phyloP scores from a whole-genome alignment of 2,888 invertebrate genomes.

The Agrochola litura region DNA sequence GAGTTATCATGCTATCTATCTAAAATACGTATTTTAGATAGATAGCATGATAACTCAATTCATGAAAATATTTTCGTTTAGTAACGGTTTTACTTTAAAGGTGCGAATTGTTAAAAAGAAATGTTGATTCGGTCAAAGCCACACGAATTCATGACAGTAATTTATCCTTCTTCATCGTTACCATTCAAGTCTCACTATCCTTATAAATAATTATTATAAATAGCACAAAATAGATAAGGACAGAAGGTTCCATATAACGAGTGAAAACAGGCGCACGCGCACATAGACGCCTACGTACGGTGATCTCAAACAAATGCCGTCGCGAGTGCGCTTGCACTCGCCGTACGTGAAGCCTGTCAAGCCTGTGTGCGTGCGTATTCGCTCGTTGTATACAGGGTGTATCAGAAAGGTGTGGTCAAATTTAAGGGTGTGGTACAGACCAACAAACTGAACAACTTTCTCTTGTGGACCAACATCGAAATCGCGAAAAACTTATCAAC shows the following conservation, averaged over 20 bases:
- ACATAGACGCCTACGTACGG: not conserved
- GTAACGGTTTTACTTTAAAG: not conserved
- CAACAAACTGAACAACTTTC: not conserved
- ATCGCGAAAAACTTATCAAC: not conserved
- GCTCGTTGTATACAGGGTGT: not conserved
- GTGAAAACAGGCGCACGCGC: not conserved
- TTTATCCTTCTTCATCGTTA: not conserved
- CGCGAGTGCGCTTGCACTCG: too few relatives aligned
- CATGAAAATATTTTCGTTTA: too few relatives aligned
- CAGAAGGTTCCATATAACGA: not conserved
- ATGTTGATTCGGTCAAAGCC: not conserved
- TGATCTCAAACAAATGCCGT: not conserved
- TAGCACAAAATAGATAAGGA: not conserved
- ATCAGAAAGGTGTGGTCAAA: not conserved
- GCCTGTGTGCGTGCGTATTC: not conserved
- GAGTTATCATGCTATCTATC: too few relatives aligned
- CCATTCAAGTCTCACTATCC: constrained; percentile 37
- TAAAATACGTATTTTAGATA: too few relatives aligned
- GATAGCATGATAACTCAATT: too few relatives aligned
- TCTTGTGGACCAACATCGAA: too few relatives aligned
- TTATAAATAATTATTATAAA: constrained; percentile 15
- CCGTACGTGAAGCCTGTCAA: not conserved
- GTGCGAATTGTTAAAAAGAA: not conserved
- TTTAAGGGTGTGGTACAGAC: too few relatives aligned
- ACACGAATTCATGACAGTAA: not conserved